Base-by-base conservation (phyloP, 2,888 invertebrate species). In the Chrysomela aeneicollis region DNA sequence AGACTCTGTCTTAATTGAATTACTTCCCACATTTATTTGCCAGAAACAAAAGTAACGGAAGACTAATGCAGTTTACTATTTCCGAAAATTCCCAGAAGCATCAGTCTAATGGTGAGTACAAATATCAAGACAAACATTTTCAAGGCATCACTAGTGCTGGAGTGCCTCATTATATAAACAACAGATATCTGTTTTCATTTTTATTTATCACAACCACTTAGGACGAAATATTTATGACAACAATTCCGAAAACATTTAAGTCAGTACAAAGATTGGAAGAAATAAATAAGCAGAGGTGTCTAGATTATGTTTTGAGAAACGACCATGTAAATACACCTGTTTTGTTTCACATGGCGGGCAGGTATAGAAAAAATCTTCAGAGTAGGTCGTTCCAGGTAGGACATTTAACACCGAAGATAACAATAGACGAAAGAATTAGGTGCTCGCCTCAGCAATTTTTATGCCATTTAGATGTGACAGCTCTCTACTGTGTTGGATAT, bases 391-490 rank as follows among this genome's bases (percentile, higher is more conserved):
- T 10, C 57, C 61, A 53, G 53, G 59, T 51, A 50, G 47, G 46
- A 18, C 57, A 57, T 57, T 57, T 57, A 57, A 57, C 57, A 57
- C 57, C 32, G 47, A 21, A 19, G 22, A 22, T 26, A 26, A 57
- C 57, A 57, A 57, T 55, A 26, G 42, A 21, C 42, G 22, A 37
- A 35, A 42, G 42, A 42, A 55, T 42, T 57, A 46, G 26, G 30
- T 57, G 46, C 57, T 26, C 4, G n/a, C 46, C 57, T 46, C 57
- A 46, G 46, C 46, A n/a, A 57, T 57, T 57, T 54, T 57, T 46
- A 57, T 57, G 46, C 17, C 57, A 46, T 57, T 57, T 57, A 57
- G 47, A 57, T 57, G 57, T 46, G 57, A 57, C 57, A 57, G 57
- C 22, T 22, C 6, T 46, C 57, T 57, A 57, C 57, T 47, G 42